phyloP scores from a whole-genome alignment of 2,797 vertebrate species.

The Percopsis omiscomaycus region DNA sequence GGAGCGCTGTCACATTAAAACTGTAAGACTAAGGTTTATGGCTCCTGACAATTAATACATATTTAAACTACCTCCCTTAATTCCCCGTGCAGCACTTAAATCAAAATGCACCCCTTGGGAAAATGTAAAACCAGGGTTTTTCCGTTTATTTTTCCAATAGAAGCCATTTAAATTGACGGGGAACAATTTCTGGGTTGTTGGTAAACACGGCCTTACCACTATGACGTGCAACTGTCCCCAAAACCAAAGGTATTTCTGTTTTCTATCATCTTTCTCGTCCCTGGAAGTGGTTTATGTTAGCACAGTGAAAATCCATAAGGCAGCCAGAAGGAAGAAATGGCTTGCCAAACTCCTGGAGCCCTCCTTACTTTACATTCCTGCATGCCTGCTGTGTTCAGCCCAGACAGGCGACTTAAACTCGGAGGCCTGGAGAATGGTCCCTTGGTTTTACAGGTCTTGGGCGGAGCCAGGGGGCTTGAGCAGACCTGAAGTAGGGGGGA shows the following conservation, averaged over 20 bases:
- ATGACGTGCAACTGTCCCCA: constrained; percentile 2
- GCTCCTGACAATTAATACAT: too few relatives aligned
- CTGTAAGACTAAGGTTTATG: constrained; percentile 3
- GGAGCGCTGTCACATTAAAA: background rate
- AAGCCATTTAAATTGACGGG: background rate
- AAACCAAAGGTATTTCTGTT: constrained; percentile 2
- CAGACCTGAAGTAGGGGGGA: constrained; percentile 3
- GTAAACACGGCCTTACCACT: constrained; percentile 11
- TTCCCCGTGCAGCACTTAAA: background rate
- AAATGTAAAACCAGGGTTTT: background rate
- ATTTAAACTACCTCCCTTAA: constrained; percentile 9
- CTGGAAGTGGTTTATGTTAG: constrained; percentile 1
- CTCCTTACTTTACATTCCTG: background rate
- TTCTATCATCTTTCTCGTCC: constrained; percentile 9
- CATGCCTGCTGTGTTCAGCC: constrained; percentile 2
- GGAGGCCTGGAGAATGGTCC: constrained; percentile 15
- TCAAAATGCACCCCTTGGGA: constrained; percentile 9
- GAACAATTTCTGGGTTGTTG: constrained; percentile 5
- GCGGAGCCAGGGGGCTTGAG: constrained; percentile 11
- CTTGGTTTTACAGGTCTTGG: constrained; percentile 17
- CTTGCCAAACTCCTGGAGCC: background rate
- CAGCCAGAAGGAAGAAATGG: constrained; percentile 2
- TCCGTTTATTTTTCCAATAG: background rate
- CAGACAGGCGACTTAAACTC: constrained; percentile 23
- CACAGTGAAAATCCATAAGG: background rate